Base-by-base conservation (phyloP, 2,888 invertebrate species). In the Plebejus melissa region DNA sequence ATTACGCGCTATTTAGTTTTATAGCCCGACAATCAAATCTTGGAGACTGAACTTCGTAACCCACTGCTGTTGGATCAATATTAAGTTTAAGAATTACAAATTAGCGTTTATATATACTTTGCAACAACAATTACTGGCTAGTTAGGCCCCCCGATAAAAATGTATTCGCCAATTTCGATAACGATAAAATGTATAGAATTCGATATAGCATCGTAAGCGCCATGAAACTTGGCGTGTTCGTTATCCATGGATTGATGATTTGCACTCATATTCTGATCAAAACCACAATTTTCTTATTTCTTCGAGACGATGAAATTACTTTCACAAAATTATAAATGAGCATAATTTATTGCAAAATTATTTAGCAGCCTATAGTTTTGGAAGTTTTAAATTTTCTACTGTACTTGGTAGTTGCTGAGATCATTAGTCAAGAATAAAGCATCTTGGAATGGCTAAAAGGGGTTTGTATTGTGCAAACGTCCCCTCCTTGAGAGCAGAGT, bases 1-100 rank as follows among this genome's bases (percentile, higher is more conserved):
- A 72, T 72, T 72, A 72, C 72, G 11, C 32, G 32, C 54, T 54
- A 32, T 72, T 72, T 72, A 54, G 72, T 72, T 72, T 72, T 32
- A 72, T 72, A 28, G 22, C 54, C 72, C 72, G 11, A 72, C 32
- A 72, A 32, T 72, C 32, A 72, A 54, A 72, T 50, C 72, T 72
- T 28, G 54, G 9, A 72, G 16, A 46, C 32, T 54, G 4, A 58
- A 4, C 28, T 50, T 50, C 32, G 28, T 72, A 46, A 54, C 54
- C 32, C 32, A 54, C 54, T 28, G 32, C 16, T 28, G n/a, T 32
- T 60, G 7, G 60, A 60, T 60, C 60, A 22, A 60, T 28, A 60
- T 60, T 28, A 2, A 11, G 28, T 22, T 22, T 28, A n/a, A 60
- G 28, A 58, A 5, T 58, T 58, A 22, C 9, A 58, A 9, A 58